phyloP scores from a whole-genome alignment of 1,140 invertebrate genomes.

The Tetramorium alpestre region DNA sequence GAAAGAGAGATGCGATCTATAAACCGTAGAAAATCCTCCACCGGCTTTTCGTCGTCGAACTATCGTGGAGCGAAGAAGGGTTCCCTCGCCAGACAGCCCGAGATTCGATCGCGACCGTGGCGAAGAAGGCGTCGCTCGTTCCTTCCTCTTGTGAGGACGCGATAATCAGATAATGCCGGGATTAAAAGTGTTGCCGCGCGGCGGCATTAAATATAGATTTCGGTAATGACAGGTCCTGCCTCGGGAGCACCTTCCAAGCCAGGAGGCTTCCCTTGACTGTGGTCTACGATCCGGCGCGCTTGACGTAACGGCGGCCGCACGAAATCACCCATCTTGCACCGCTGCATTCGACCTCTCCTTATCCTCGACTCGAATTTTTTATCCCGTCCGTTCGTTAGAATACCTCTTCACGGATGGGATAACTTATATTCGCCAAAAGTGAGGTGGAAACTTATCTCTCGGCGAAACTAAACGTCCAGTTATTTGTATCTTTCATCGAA shows the following conservation, averaged over 20 bases:
- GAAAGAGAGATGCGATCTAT: constrained; percentile 57
- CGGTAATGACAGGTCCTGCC: constrained; percentile 77
- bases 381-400: not conserved
- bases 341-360: not conserved
- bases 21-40: constrained; percentile 58
- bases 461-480: not conserved
- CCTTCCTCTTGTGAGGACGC: constrained; percentile 48
- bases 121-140: constrained; percentile 51
- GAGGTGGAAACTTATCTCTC: not conserved
- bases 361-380: constrained; percentile 7
- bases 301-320: not conserved
- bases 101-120: constrained; percentile 57
- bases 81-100: constrained; percentile 28
- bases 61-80: constrained; percentile 21
- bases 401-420: not conserved
- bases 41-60: constrained; percentile 55
- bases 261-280: not conserved
- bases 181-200: constrained; percentile 71
- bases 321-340: not conserved
- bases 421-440: not conserved
- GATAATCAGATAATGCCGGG: constrained; percentile 78
- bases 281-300: not conserved
- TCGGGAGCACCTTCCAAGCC: constrained; percentile 47
- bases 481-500: not conserved
- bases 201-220: constrained; percentile 79